Percentiles rank a stretch among this genome's conserved stretches.
phyloP scores from a whole-genome alignment of 2,113 vertebrate genomes.

The Mesoclemmys tuberculata region DNA sequence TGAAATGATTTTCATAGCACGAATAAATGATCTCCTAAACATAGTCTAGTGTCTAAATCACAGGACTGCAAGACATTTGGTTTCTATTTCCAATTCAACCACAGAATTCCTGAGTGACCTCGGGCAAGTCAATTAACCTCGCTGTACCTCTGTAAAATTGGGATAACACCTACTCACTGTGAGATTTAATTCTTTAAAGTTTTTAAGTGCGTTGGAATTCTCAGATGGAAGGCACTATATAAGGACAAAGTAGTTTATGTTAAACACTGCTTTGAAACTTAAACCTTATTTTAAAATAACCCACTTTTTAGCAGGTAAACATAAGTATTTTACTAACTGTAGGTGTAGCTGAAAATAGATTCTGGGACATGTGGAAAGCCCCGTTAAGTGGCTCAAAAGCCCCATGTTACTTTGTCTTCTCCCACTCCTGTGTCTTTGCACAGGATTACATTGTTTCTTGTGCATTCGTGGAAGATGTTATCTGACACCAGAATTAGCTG shows the following conservation, averaged over 20 bases:
- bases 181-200: conserved; percentile 54
- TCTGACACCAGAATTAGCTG: not conserved
- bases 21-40: not conserved
- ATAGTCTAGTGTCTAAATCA: not conserved
- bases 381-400: not conserved
- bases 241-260: conserved; percentile 45
- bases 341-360: not conserved
- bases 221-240: conserved; percentile 3
- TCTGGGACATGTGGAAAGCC: not conserved
- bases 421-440: not conserved
- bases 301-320: not conserved
- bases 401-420: not conserved
- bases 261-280: not conserved
- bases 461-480: not conserved
- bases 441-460: not conserved
- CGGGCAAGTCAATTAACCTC: conserved; percentile 67
- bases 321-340: not conserved
- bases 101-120: conserved; percentile 35
- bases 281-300: not conserved
- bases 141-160: conserved; percentile 31
- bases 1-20: not conserved
- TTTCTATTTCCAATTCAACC: conserved; percentile 49
- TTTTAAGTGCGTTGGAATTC: conserved; percentile 35
- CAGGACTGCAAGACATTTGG: conserved; percentile 1
- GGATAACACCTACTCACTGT: conserved; percentile 48